Base-by-base conservation (phyloP, 2,113 vertebrate species). In the Scolopax mira region DNA sequence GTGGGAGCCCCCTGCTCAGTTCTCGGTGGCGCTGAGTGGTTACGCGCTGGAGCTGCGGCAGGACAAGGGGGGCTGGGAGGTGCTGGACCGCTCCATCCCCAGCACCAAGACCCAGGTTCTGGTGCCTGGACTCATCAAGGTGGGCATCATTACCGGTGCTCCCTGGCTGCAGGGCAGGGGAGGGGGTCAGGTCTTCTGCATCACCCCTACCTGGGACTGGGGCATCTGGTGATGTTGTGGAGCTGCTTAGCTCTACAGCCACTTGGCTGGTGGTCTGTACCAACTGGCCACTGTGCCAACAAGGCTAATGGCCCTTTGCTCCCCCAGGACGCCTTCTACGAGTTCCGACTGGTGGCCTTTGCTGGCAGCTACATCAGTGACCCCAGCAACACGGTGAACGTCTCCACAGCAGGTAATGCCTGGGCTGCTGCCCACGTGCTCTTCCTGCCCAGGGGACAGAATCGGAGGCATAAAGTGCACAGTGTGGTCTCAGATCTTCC, bases 111-210 rank as follows among this genome's bases (percentile, higher is more conserved):
- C 97, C 44, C 97, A 99, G 92, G 70, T 99, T 44, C 97, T 99
- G 67, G 98, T 99, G 70, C 98, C 98, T 13, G 99, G 99, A 62
- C 98, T 99, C 72, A 97, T 99, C 48, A 98, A 99, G 98, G 99
- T 99, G 94, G 33, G 11, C 42, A 30, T 16, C 8, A 6, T 11
- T 11, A 1, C 5, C 0, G 2, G 25, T 23, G 22, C 46, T 28
- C 41, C 9, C 13, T 33, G 6, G 13, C 60, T 35, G 9, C 0
- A 10, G 52, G 58, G 37, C 19, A 18, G 27, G 28, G 35, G 41
- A 25, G 23, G 24, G 25, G 10, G 7, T 14, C 8, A 18, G 15
- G 24, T 52, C 27, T 51, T 35, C 35, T 10, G 22, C 16, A 0
- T 19, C 0, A 4, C 48, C 24, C 49, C 24, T 46, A 8, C 30